Evolutionary conservation across 2,113 vertebrate genomes (phyloP), one percentile per base, ranked within the genome.

Genomic region (Propithecus coquereli): DNA sequence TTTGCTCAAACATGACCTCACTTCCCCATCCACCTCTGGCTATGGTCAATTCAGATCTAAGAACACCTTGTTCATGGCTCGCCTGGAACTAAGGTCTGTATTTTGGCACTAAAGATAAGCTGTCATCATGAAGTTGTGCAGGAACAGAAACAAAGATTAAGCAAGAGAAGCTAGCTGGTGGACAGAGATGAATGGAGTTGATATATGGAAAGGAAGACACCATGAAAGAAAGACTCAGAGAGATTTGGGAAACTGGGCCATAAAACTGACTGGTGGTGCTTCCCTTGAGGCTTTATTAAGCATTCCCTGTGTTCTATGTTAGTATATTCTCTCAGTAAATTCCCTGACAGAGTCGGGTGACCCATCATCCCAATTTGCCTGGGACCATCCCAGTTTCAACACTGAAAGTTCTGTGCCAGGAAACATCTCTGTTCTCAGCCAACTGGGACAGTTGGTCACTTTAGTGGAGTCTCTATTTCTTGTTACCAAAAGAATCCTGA

Each of bases 61-160:
- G n/a, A 81, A 74, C 14, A 90, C 30, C 7, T 34, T 71, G 30
- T 40, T 61, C 52, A 70, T 32, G n/a, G 59, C 37, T 90, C 43
- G 63, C 25, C 65, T 77, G 40, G 22, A 84, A 80, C 61, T 65
- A 86, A 91, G 89, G 30, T 80, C 8, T 63, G 3, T 76, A 61
- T 66, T 45, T 34, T 96, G 32, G 54, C 30, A 89, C 34, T 84
- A 74, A 84, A 92, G 50, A 52, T 17, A 61, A 16, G 8, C 43
- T 47, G 5, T 66, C n/a, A 52, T 74, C 27, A 65, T 45, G 37
- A 80, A 71, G n/a, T 84, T 66, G 68, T 71, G 13, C 30, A 93
- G 63, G 22, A 74, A 70, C 20, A 89, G 61, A 89, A 88, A 81
- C 8, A 95, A 90, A 91, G 50, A 90, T 34, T 90, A 83, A 92